These are phyloP conservation scores for Formica selysi DNA, from an alignment of 1,140 invertebrate genomes.

Conservation along the genomic window DNA sequence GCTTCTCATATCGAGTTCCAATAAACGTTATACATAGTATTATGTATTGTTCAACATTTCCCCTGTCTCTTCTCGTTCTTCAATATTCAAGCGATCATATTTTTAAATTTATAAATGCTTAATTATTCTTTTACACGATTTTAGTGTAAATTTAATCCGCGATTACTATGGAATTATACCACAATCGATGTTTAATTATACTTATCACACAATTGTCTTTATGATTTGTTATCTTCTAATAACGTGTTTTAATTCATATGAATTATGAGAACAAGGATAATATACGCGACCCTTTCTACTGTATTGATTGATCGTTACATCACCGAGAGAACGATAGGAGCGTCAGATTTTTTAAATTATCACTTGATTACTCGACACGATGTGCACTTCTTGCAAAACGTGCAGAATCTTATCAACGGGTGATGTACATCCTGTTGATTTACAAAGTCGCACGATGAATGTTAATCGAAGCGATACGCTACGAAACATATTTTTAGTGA, in stretches of 20 bases:
- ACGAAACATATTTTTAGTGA: neutral
- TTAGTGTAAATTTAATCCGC: neutral
- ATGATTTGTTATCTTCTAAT: neutral
- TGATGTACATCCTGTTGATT: conserved; percentile 55
- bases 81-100: neutral
- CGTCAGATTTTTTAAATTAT: conserved; percentile 49
- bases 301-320: conserved; percentile 20
- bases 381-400: conserved; percentile 1
- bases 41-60: neutral
- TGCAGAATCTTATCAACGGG: conserved; percentile 50
- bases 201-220: neutral
- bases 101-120: neutral
- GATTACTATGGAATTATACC: neutral
- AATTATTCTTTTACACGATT: neutral
- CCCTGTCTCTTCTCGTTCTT: neutral
- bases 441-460: conserved; percentile 35
- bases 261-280: conserved; percentile 10
- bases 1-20: neutral
- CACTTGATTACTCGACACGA: conserved; percentile 27
- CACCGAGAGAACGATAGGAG: neutral
- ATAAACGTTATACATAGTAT: neutral
- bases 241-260: neutral
- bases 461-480: conserved; percentile 14
- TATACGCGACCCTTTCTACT: neutral
- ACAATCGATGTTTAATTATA: neutral